Base-by-base conservation (phyloP, 2,888 invertebrate genomes). In the Allygus modestus region DNA sequence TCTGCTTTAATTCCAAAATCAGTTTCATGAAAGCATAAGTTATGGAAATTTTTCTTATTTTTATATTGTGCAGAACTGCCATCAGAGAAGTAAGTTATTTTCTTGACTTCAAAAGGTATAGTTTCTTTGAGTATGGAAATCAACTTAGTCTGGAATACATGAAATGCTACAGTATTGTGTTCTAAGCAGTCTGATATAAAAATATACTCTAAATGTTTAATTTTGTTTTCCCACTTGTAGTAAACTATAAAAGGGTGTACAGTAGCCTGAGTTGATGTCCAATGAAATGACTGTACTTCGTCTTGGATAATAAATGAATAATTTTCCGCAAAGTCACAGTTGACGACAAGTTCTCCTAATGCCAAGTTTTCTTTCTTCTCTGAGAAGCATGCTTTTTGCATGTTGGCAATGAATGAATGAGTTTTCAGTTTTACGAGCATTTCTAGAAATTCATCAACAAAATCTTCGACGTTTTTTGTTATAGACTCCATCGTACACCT, bases 41-140 rank as follows among this genome's bases (percentile, higher is more conserved):
- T 88, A 1, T 23, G 1, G 33, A 89, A 87, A 81, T 88, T 88
- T 77, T 88, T 88, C 37, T 54, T 84, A 37, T 88, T 89, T 83
- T 88, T 89, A 58, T 88, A 89, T 77, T 89, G 88, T 46, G 12
- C 46, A 15, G 46, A 7, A 46, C 81, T 84, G 11, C 88, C 88
- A 85, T 89, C 88, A 51, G 87, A 84, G 28, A 84, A 84, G 33
- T 75, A 58, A 12, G n/a, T 28, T 23, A 83, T 41, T 33, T 82
- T 82, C 37, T 28, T 41, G 9, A 82, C 5, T 17, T 20, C 54
- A 15, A 12, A 17, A 9, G 17, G 31, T 43, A 75, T 17, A 26
- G 51, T 20, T 11, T 17, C 26, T 75, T 75, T 75, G 0, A 83
- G 20, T n/a, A 75, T 71, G 58, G 71, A 83, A 1, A 28, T 51